These are phyloP conservation scores for Itoplectis maculator DNA, from an alignment of 2,888 invertebrate genomes.

Conservation along the genomic window DNA sequence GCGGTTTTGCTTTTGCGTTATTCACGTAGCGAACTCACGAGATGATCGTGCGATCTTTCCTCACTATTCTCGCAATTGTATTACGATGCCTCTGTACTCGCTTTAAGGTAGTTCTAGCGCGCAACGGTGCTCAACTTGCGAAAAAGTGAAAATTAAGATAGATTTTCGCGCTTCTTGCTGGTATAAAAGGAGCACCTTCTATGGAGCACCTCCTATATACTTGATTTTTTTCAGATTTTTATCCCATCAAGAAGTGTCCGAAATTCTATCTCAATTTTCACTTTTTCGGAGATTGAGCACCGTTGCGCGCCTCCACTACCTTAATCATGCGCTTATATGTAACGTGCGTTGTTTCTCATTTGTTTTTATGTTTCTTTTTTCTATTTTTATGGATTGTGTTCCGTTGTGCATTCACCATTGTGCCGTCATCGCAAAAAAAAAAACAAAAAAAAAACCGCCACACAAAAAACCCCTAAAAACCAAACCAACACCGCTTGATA, in stretches of 20 bases:
- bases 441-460: conserved; percentile 54
- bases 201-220: too few species aligned
- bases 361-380: conserved; percentile 67
- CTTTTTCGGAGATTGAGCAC: too few species aligned
- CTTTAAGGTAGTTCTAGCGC: too few species aligned
- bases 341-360: conserved; percentile 65
- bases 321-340: conserved; percentile 75
- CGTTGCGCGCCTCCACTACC: too few species aligned
- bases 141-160: too few species aligned
- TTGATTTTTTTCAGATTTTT: too few species aligned
- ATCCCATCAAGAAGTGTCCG: too few species aligned
- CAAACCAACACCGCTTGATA: conserved; percentile 79
- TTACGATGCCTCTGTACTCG: conserved; percentile 54
- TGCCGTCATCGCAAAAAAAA: conserved; percentile 76
- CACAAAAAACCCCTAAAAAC: conserved; percentile 56
- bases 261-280: too few species aligned
- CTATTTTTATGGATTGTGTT: conserved; percentile 80
- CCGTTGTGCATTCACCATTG: conserved; percentile 81
- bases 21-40: conserved; percentile 27
- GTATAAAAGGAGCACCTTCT: too few species aligned
- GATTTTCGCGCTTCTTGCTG: too few species aligned
- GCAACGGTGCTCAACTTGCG: too few species aligned
- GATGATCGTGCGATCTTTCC: not conserved
- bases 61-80: conserved; percentile 13
- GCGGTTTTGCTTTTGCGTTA: conserved; percentile 8